Evolutionary conservation across 2,888 invertebrate genomes (phyloP).

Genomic region (Metalampra italica): DNA sequence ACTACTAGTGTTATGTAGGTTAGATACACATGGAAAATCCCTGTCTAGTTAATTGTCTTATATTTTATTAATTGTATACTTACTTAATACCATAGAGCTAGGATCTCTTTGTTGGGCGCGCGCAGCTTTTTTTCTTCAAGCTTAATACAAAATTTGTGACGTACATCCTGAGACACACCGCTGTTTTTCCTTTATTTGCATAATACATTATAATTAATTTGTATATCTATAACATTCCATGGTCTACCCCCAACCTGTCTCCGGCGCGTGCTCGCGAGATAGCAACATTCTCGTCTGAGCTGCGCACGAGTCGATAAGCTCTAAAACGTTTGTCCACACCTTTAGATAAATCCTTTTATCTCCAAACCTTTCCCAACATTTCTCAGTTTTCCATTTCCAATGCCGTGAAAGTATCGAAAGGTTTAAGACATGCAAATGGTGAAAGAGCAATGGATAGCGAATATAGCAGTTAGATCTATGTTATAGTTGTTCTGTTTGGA

Average conservation of each 20-base stretch:
- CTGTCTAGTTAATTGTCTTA: too few relatives aligned
- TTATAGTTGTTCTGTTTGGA: not conserved
- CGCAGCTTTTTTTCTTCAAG: too few relatives aligned
- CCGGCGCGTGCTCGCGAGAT: constrained; percentile 60
- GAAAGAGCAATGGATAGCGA: not conserved
- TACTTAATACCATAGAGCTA: too few relatives aligned
- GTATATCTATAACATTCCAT: too few relatives aligned
- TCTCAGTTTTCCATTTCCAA: not conserved
- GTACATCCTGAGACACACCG: too few relatives aligned
- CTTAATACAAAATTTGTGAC: too few relatives aligned
- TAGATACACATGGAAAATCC: too few relatives aligned
- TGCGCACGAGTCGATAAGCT: constrained; percentile 41
- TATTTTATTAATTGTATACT: too few relatives aligned
- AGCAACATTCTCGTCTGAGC: constrained; percentile 39
- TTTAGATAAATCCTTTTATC: constrained; percentile 36
- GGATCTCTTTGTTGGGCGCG: too few relatives aligned
- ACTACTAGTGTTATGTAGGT: too few relatives aligned
- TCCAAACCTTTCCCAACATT: not conserved
- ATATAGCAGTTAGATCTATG: not conserved
- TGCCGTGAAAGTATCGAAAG: not conserved
- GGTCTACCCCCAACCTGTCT: not conserved
- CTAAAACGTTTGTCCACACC: constrained; percentile 56
- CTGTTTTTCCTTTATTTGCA: too few relatives aligned
- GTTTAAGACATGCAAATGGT: not conserved
- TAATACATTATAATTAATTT: too few relatives aligned